Conservation (phyloP, 2,888 invertebrate genomes). For the Nebria brevicollis region DNA sequence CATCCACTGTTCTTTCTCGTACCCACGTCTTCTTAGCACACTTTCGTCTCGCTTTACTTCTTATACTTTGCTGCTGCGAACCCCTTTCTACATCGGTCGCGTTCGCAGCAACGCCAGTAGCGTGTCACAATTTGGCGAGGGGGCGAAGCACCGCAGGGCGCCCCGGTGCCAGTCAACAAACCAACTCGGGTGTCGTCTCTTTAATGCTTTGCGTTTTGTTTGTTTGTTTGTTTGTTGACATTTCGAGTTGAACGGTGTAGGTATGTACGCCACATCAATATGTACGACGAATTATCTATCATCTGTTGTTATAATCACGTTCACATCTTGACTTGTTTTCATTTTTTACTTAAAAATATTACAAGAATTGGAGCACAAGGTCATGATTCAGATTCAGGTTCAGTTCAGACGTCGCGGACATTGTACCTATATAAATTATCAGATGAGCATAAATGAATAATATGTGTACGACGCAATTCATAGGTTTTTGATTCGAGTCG, state of each 20-base stretch:
- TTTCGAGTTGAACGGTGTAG: slow-evolving; percentile 52
- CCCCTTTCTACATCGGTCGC: neutral
- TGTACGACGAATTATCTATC: neutral
- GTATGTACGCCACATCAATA: slow-evolving; percentile 20
- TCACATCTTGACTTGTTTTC: neutral
- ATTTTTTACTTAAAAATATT: too few relatives aligned
- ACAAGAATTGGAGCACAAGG: too few relatives aligned
- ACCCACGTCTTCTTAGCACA: slow-evolving; percentile 10
- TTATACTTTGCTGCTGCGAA: slow-evolving; percentile 32
- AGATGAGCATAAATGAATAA: too few relatives aligned
- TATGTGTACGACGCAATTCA: neutral
- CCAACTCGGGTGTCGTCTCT: slow-evolving; percentile 36
- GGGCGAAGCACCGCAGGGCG: slow-evolving; percentile 10
- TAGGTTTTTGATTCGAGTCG: neutral
- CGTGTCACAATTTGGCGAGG: neutral
- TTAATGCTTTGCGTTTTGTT: neutral
- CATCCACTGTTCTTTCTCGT: slow-evolving; percentile 16
- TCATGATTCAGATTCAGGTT: too few relatives aligned
- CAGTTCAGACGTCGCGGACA: too few relatives aligned
- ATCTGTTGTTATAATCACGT: neutral
- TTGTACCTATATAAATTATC: too few relatives aligned
- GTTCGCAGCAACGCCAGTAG: neutral
- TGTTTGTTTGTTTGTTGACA: slow-evolving; percentile 61
- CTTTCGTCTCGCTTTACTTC: slow-evolving; percentile 21
- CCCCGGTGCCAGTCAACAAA: slow-evolving; percentile 22